A percentile compares a stretch with the other conserved stretches of the same genome.
These are phyloP conservation scores for Notothenia rossii DNA, from an alignment of 2,113 vertebrate genomes.

Conservation along the genomic window DNA sequence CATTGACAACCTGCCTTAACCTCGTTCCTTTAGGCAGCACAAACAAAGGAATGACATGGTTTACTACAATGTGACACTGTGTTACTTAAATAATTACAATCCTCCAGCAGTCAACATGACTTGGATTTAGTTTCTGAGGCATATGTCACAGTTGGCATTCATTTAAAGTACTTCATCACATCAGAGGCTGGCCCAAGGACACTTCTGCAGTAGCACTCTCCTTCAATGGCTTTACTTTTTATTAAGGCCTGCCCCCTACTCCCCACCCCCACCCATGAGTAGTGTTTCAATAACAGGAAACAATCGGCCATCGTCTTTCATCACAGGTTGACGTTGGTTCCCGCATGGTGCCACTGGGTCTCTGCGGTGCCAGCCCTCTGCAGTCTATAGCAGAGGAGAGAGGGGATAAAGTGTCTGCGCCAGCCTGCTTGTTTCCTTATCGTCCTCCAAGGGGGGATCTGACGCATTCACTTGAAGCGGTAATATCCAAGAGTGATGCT, in stretches of 20 bases:
- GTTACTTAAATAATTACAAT: slow-evolving; percentile 33
- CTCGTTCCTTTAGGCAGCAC: slow-evolving; percentile 23
- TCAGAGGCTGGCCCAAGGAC: slow-evolving; percentile 37
- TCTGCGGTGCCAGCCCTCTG: slow-evolving; percentile 70
- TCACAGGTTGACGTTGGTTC: slow-evolving; percentile 72
- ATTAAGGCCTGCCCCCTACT: slow-evolving; percentile 33
- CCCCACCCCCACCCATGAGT: slow-evolving; percentile 52
- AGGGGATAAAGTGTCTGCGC: slow-evolving; percentile 52
- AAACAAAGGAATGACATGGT: slow-evolving; percentile 43
- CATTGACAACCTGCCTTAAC: slow-evolving; percentile 35
- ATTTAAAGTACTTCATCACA: slow-evolving; percentile 27
- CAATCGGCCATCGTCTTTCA: slow-evolving; percentile 80
- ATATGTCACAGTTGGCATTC: slow-evolving; percentile 46
- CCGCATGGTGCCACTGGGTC: slow-evolving; percentile 77
- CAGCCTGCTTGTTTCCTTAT: slow-evolving; percentile 76
- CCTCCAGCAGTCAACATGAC: background rate
- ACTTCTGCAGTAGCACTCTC: slow-evolving; percentile 60
- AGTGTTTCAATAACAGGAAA: slow-evolving; percentile 86
- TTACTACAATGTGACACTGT: background rate
- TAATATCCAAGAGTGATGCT: slow-evolving; percentile 50
- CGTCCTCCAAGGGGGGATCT: slow-evolving; percentile 68
- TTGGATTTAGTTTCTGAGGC: slow-evolving; percentile 29
- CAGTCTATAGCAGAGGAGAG: slow-evolving; percentile 37
- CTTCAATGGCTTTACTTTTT: slow-evolving; percentile 64
- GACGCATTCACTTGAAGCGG: slow-evolving; percentile 57